phyloP scores from a whole-genome alignment of 1,140 invertebrate species.

The Drosophila rhopaloa region DNA sequence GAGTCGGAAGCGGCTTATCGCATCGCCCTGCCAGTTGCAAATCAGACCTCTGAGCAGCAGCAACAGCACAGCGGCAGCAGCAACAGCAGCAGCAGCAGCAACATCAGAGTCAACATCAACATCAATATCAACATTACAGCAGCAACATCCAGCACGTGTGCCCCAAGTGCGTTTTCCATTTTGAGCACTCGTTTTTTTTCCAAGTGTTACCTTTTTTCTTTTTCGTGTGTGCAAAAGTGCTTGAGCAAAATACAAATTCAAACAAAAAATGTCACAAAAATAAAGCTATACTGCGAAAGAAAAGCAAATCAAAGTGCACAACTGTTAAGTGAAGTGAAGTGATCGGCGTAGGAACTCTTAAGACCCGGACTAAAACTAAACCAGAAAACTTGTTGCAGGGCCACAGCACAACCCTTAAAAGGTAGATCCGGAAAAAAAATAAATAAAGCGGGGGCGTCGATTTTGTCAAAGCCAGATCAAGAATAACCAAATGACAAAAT shows the following conservation, averaged over 20 bases:
- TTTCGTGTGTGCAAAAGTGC: conserved; percentile 49
- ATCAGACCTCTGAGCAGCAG: conserved; percentile 14
- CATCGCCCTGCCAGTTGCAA: conserved; percentile 10
- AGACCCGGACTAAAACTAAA: conserved; percentile 7
- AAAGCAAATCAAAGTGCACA: conserved; percentile 48
- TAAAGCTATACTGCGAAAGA: not conserved
- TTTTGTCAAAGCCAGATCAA: conserved; percentile 16
- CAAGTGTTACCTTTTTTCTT: conserved; percentile 18
- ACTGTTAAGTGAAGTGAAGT: conserved; percentile 35
- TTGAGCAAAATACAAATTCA: conserved; percentile 16
- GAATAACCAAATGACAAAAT: conserved; percentile 27
- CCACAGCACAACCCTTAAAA: conserved; percentile 8
- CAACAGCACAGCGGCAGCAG: conserved; percentile 14
- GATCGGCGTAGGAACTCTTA: conserved; percentile 25
- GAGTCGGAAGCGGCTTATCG: conserved; percentile 10
- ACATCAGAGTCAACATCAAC: not conserved
- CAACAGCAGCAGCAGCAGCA: not conserved
- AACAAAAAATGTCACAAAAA: not conserved
- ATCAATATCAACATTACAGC: not conserved
- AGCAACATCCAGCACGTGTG: conserved; percentile 16
- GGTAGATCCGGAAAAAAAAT: conserved; percentile 6
- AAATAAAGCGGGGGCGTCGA: conserved; percentile 5
- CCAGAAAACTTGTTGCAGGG: conserved; percentile 33
- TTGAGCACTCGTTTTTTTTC: conserved; percentile 3
- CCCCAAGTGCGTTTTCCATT: conserved; percentile 5